phyloP scores from a whole-genome alignment of 2,888 invertebrate species.

The Kuschelorhynchus macadamiae region DNA sequence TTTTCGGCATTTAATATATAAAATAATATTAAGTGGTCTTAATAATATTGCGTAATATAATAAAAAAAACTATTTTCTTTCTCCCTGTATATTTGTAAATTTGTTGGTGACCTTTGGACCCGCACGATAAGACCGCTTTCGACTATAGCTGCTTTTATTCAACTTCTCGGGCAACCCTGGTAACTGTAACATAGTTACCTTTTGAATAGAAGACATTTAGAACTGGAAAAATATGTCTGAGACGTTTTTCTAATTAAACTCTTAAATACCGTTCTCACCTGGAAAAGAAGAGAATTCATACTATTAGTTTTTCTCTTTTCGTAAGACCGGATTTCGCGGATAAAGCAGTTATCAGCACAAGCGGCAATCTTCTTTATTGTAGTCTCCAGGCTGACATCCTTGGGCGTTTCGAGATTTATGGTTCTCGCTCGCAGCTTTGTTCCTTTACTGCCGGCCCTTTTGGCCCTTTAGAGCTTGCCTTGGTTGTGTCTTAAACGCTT shows the following conservation, averaged over 20 bases:
- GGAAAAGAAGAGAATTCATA: conserved; percentile 39
- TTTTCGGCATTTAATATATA: too few relatives aligned
- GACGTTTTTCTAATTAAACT: conserved; percentile 28
- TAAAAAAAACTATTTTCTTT: too few relatives aligned
- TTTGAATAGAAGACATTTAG: neutral
- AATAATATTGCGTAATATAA: too few relatives aligned
- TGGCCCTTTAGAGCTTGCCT: conserved; percentile 42
- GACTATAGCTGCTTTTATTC: too few relatives aligned
- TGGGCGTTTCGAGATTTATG: conserved; percentile 50
- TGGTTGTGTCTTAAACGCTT: conserved; percentile 43
- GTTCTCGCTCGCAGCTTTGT: conserved; percentile 50
- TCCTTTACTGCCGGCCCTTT: conserved; percentile 49
- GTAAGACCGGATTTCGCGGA: conserved; percentile 47
- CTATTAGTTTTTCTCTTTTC: conserved; percentile 51
- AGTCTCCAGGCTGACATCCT: conserved; percentile 49
- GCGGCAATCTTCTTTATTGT: conserved; percentile 53
- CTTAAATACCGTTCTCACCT: conserved; percentile 34
- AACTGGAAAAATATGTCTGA: neutral
- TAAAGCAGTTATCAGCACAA: conserved; percentile 52
- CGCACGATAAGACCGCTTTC: too few relatives aligned
- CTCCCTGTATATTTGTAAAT: too few relatives aligned
- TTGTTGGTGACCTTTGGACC: too few relatives aligned
- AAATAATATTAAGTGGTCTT: too few relatives aligned
- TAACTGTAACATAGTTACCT: too few relatives aligned
- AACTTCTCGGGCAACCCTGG: too few relatives aligned